phyloP scores from a whole-genome alignment of 2,113 vertebrate genomes.

The Baryphthengus martii region DNA sequence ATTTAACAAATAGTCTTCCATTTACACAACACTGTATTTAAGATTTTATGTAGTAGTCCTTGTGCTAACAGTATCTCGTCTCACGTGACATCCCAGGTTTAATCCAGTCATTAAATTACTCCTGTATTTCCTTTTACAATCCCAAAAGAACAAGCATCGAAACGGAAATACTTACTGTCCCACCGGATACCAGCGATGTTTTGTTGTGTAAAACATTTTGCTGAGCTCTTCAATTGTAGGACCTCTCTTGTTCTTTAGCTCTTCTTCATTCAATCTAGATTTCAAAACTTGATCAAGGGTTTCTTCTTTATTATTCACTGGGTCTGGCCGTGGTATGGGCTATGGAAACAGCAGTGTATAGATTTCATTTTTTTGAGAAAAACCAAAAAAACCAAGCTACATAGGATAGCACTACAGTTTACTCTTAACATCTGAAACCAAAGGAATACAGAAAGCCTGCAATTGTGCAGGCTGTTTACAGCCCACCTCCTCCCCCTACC shows the following conservation, averaged over 20 bases:
- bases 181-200: constrained; percentile 92
- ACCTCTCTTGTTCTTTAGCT: constrained; percentile 61
- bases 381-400: neutral
- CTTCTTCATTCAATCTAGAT: constrained; percentile 76
- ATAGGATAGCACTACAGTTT: neutral
- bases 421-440: neutral
- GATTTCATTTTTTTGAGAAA: neutral
- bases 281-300: constrained; percentile 91
- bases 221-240: constrained; percentile 89
- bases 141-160: neutral
- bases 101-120: neutral
- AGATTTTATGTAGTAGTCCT: neutral
- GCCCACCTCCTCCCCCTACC: no score
- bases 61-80: neutral
- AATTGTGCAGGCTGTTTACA: neutral
- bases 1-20: neutral
- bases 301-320: constrained; percentile 77
- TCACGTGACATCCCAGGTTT: neutral
- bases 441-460: neutral
- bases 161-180: constrained; percentile 86
- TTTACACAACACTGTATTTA: neutral
- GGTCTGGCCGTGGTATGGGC: constrained; percentile 83
- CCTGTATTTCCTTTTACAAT: neutral
- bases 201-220: constrained; percentile 96
- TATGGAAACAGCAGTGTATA: constrained; percentile 54